Conservation (phyloP, 2,797 vertebrate genomes). For the Orientallactaga sibirica region DNA sequence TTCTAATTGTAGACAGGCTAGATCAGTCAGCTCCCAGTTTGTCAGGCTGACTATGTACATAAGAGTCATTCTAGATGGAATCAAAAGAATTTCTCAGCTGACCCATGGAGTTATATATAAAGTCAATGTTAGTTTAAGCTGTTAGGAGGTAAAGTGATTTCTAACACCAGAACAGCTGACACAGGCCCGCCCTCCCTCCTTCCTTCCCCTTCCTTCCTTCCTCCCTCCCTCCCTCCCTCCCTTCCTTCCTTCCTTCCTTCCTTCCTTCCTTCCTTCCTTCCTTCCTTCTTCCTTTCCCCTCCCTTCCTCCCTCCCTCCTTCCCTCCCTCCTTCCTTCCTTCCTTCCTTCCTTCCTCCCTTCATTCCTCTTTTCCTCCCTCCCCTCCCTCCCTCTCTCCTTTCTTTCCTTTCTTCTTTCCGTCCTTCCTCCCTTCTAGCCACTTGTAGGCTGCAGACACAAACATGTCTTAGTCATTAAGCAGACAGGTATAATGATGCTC, state of each 20-base stretch:
- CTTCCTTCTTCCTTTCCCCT: no score
- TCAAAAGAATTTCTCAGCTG: not conserved
- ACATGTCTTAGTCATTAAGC: not conserved
- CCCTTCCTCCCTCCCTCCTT: no score
- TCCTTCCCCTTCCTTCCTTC: not conserved
- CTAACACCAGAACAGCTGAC: not conserved
- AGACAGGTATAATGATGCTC: not conserved
- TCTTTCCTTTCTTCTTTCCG: no score
- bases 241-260: no score
- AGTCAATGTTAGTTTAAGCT: slow-evolving; percentile 23
- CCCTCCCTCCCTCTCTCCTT: no score
- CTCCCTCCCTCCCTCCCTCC: no score
- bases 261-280: no score
- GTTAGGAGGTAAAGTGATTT: not conserved
- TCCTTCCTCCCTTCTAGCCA: not conserved
- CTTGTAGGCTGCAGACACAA: not conserved
- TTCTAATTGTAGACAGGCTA: not conserved
- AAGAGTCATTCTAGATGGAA: not conserved
- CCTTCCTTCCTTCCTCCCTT: no score
- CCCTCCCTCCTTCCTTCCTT: no score
- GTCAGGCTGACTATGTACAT: not conserved
- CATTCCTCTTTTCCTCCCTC: no score
- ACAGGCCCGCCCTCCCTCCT: not conserved
- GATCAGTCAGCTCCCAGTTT: not conserved
- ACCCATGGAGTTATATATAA: not conserved